Percentiles rank a stretch among this genome's conserved stretches.
These are phyloP conservation scores for Drosophila tropicalis DNA, from an alignment of 1,140 invertebrate genomes.

Conservation along the genomic window DNA sequence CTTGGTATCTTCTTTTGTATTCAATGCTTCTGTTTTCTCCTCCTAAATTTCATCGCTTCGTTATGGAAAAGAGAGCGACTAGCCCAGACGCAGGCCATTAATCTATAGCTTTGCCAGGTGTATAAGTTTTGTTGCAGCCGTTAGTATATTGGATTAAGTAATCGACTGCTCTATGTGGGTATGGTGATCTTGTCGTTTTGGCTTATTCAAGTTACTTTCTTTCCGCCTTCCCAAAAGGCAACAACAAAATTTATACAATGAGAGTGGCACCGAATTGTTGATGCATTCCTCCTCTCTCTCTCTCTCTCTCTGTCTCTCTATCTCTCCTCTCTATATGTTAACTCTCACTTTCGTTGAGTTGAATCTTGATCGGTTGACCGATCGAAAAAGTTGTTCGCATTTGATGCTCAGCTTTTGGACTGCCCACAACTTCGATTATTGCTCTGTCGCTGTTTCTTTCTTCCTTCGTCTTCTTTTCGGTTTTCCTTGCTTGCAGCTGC, in stretches of 20 bases:
- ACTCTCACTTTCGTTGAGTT: slow-evolving; percentile 30
- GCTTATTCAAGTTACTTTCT: slow-evolving; percentile 58
- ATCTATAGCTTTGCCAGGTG: slow-evolving; percentile 35
- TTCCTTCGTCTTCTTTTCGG: not conserved
- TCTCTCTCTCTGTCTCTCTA: not conserved
- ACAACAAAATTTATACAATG: not conserved
- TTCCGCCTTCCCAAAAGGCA: slow-evolving; percentile 48
- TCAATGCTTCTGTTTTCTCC: slow-evolving; percentile 65
- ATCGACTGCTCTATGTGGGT: slow-evolving; percentile 26
- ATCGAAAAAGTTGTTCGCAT: slow-evolving; percentile 69
- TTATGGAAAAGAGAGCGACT: slow-evolving; percentile 36
- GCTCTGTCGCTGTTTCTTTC: slow-evolving; percentile 32
- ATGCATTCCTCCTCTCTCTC: slow-evolving; percentile 16
- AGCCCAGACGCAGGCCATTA: slow-evolving; percentile 55
- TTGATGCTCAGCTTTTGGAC: slow-evolving; percentile 43
- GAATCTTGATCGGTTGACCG: slow-evolving; percentile 21
- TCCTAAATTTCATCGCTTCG: slow-evolving; percentile 58
- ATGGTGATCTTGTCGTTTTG: slow-evolving; percentile 39
- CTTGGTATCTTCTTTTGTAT: slow-evolving; percentile 24
- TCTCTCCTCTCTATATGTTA: not conserved
- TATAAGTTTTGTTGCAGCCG: slow-evolving; percentile 5
- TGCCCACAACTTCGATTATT: slow-evolving; percentile 53
- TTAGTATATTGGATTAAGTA: slow-evolving; percentile 59
- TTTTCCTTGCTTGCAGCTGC: slow-evolving; percentile 39
- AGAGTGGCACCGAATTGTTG: slow-evolving; percentile 16